These are phyloP conservation scores for Indri indri DNA, from an alignment of 2,113 vertebrate genomes.

Conservation along the genomic window DNA sequence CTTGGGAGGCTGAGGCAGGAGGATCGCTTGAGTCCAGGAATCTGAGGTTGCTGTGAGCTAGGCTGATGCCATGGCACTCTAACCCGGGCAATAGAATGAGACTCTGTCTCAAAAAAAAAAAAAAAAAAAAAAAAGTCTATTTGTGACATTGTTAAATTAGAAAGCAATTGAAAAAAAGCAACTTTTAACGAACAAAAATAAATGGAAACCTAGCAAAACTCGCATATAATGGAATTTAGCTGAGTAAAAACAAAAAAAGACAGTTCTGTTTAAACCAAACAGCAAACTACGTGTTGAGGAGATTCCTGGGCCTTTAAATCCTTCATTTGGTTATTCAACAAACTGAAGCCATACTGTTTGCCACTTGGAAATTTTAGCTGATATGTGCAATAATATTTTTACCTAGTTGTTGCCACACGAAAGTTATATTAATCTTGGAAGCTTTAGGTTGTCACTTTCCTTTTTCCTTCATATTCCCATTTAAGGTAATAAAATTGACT, in stretches of 20 bases:
- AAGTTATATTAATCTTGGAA: neutral
- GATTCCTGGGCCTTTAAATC: neutral
- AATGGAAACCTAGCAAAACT: neutral
- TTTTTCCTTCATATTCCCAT: conserved; percentile 14
- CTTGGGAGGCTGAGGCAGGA: too few species aligned
- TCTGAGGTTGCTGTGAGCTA: too few species aligned
- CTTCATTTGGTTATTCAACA: conserved; percentile 1
- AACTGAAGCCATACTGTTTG: neutral
- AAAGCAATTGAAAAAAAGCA: neutral
- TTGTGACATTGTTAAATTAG: conserved; percentile 21
- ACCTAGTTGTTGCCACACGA: neutral
- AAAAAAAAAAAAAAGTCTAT: too few species aligned
- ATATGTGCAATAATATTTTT: neutral
- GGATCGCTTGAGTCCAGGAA: too few species aligned
- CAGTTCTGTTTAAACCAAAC: conserved; percentile 14
- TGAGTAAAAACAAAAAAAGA: conserved; percentile 28
- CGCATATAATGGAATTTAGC: neutral
- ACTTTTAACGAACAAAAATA: neutral
- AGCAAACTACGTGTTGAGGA: neutral
- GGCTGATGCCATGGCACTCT: too few species aligned
- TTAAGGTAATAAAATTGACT: conserved; percentile 4
- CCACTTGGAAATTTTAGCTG: conserved; percentile 1
- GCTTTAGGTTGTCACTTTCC: neutral
- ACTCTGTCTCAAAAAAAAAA: too few species aligned
- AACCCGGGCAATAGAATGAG: too few species aligned